These are phyloP conservation scores for Chirona hameri DNA, from an alignment of 2,888 invertebrate genomes.

Conservation along the genomic window DNA sequence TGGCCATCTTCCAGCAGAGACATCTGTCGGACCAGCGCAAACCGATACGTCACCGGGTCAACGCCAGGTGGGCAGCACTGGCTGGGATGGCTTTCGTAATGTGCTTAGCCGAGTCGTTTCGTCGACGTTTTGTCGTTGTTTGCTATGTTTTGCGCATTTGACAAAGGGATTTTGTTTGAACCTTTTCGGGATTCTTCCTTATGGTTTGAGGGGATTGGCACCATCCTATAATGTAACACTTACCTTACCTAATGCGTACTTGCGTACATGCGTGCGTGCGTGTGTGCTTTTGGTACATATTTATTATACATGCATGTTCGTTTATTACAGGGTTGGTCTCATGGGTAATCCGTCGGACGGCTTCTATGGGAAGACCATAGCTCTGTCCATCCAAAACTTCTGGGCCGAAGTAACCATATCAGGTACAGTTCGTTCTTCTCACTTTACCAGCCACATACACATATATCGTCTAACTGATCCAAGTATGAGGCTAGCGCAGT, in stretches of 20 bases:
- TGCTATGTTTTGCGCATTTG: too few species aligned
- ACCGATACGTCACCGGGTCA: conserved; percentile 35
- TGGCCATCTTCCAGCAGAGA: conserved; percentile 33
- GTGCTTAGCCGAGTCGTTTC: not conserved
- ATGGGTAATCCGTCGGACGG: conserved; percentile 43
- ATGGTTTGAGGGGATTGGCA: too few species aligned
- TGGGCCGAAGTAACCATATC: conserved; percentile 42
- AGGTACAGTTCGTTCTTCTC: not conserved
- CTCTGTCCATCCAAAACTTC: conserved; percentile 41
- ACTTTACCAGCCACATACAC: too few species aligned
- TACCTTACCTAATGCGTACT: too few species aligned
- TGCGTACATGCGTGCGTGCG: too few species aligned
- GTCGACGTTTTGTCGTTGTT: not conserved
- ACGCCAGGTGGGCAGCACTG: conserved; percentile 34
- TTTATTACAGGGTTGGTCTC: conserved; percentile 38
- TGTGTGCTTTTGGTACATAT: too few species aligned
- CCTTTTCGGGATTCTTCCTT: too few species aligned
- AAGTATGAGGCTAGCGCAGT: too few species aligned
- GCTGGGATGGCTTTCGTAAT: not conserved
- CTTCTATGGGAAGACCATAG: conserved; percentile 41
- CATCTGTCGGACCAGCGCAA: conserved; percentile 13
- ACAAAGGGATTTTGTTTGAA: too few species aligned
- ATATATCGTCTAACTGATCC: too few species aligned
- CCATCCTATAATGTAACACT: too few species aligned
- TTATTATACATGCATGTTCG: too few species aligned